Percentiles rank a stretch among this genome's conserved stretches.
Conservation (phyloP, 2,888 invertebrate species). For the Brenthis hecate region DNA sequence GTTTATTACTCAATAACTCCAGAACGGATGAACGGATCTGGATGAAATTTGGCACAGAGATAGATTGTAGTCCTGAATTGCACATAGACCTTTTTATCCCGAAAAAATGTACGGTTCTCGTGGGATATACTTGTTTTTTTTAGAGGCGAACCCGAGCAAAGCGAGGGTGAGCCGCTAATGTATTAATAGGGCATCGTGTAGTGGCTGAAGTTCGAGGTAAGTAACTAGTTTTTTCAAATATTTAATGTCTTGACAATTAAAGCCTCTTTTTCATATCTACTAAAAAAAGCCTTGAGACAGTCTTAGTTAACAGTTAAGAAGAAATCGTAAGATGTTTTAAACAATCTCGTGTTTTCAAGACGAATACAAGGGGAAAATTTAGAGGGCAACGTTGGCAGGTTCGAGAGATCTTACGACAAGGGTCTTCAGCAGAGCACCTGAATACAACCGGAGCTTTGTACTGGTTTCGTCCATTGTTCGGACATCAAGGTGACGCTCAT, state of each 20-base stretch:
- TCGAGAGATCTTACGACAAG: constrained; percentile 55
- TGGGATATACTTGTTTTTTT: no score
- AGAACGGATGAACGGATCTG: no score
- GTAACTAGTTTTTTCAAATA: no score
- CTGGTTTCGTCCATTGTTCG: constrained; percentile 59
- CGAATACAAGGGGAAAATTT: constrained; percentile 48
- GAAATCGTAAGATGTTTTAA: constrained; percentile 22
- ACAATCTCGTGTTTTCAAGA: constrained; percentile 26
- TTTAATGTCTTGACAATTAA: background rate
- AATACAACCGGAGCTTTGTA: constrained; percentile 60
- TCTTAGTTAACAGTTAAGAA: constrained; percentile 6
- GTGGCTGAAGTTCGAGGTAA: no score
- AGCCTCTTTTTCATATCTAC: background rate
- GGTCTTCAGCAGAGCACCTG: constrained; percentile 54
- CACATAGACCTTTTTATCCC: no score
- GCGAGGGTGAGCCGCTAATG: no score
- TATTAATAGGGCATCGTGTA: no score
- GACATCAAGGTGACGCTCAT: constrained; percentile 41
- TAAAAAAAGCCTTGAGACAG: background rate
- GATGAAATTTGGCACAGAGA: no score
- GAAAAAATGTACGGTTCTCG: no score
- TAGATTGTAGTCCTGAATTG: no score
- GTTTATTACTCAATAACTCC: no score
- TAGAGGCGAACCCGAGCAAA: no score
- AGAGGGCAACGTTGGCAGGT: constrained; percentile 53